Evolutionary conservation across 2,797 vertebrate genomes (phyloP).

Genomic region (Acipenser transmontanus): DNA sequence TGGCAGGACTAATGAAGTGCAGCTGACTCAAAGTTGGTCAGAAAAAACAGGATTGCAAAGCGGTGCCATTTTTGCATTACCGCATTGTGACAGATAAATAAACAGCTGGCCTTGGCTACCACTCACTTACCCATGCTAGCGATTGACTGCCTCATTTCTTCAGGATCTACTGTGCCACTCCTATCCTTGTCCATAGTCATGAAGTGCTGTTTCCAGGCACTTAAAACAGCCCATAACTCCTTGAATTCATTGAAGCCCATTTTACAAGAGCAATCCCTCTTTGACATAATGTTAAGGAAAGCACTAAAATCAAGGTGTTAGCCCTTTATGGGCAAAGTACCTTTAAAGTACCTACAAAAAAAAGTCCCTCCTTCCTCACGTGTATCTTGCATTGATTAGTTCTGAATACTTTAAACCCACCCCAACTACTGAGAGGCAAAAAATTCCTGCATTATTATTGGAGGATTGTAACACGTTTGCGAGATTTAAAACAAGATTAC

Average conservation of each 20-base stretch:
- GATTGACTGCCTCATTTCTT: conserved; percentile 60
- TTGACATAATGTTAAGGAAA: conserved; percentile 8
- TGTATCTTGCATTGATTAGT: no score
- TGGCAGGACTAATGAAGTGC: not conserved
- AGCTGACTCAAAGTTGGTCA: not conserved
- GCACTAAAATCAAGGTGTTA: no score
- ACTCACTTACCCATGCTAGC: conserved; percentile 52
- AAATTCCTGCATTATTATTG: no score
- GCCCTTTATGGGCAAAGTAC: no score
- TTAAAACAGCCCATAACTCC: conserved; percentile 64
- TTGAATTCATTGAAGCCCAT: conserved; percentile 69
- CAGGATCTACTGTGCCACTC: conserved; percentile 60
- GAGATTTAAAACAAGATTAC: no score
- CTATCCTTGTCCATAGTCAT: conserved; percentile 50
- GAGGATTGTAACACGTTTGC: no score
- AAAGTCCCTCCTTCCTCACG: no score
- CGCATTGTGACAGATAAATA: not conserved
- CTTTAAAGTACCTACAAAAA: no score
- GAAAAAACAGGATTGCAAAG: no score
- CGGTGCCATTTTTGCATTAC: not conserved
- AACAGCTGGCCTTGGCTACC: not conserved
- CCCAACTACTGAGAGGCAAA: no score
- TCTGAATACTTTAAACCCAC: no score
- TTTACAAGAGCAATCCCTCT: conserved; percentile 65
- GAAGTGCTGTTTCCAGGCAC: conserved; percentile 66